Evolutionary conservation across 2,113 vertebrate species (phyloP).

Genomic region (Pimephales promelas): DNA sequence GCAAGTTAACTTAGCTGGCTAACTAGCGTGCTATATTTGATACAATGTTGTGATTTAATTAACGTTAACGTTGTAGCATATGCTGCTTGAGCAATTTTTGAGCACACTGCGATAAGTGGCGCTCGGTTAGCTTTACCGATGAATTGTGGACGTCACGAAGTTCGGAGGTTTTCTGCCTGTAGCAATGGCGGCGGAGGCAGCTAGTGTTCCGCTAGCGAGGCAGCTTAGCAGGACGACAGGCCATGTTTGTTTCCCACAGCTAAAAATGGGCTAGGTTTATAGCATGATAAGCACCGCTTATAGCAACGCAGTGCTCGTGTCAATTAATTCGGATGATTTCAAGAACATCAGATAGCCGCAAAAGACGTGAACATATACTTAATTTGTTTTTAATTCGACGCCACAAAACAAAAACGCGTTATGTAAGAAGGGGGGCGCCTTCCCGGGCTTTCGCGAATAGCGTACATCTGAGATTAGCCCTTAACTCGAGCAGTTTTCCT

Average conservation of each 20-base stretch:
- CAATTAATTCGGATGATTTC: background rate
- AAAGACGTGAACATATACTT: background rate
- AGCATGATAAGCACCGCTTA: constrained; percentile 25
- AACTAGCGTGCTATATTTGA: constrained; percentile 55
- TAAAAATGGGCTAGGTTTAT: constrained; percentile 10
- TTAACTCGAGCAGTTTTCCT: constrained; percentile 61
- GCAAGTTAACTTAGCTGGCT: constrained; percentile 47
- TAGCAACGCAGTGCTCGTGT: background rate
- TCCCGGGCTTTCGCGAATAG: constrained; percentile 70
- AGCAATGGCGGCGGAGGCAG: constrained; percentile 50
- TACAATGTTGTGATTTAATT: background rate
- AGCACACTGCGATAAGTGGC: background rate
- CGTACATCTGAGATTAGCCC: constrained; percentile 62
- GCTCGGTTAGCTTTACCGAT: background rate
- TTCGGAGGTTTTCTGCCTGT: background rate
- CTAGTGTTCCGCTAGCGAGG: constrained; percentile 32
- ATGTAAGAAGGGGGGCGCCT: constrained; percentile 55
- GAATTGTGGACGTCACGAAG: background rate
- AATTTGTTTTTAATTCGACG: accelerated
- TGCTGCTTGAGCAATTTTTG: background rate
- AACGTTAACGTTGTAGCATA: background rate
- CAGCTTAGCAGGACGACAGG: constrained; percentile 37
- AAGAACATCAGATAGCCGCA: background rate
- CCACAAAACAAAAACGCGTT: background rate
- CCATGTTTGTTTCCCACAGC: constrained; percentile 50